These are phyloP conservation scores for Melinaea marsaeus DNA, from an alignment of 2,888 invertebrate genomes.

Conservation along the genomic window DNA sequence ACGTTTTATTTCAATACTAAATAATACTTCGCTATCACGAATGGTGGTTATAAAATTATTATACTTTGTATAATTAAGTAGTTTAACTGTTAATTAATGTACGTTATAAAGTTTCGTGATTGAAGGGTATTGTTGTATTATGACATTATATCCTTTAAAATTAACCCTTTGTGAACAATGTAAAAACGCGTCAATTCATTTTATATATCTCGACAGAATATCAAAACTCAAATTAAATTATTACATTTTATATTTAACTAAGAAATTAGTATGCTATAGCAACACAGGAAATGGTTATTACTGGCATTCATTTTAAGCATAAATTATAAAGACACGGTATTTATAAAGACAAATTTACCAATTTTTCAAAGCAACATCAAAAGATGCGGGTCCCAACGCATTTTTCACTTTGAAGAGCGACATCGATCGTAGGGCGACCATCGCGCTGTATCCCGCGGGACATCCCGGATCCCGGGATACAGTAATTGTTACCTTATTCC, in stretches of 20 bases:
- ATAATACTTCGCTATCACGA: constrained; percentile 12
- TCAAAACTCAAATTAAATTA: background rate
- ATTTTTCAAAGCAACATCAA: constrained; percentile 40
- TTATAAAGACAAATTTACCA: constrained; percentile 30
- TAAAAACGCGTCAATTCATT: background rate
- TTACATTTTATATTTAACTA: constrained; percentile 3
- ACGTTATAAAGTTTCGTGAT: constrained; percentile 25
- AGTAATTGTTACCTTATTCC: constrained; percentile 63
- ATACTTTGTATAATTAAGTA: constrained; percentile 29
- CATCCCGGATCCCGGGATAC: constrained; percentile 32
- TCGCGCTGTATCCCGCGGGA: constrained; percentile 43
- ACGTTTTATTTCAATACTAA: too few relatives aligned
- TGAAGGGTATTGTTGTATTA: constrained; percentile 22
- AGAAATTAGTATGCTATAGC: background rate
- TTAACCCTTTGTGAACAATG: background rate
- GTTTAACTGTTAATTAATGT: constrained; percentile 26
- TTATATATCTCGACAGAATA: background rate
- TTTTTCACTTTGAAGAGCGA: constrained; percentile 35
- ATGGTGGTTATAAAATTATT: constrained; percentile 26
- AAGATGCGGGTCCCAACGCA: constrained; percentile 32
- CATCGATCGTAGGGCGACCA: constrained; percentile 40
- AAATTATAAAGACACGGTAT: constrained; percentile 7
- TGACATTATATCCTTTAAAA: background rate
- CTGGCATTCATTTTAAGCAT: background rate
- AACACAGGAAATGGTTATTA: constrained; percentile 4